These are phyloP conservation scores for Phyllotis vaccarum DNA, from an alignment of 2,797 vertebrate species.

Conservation along the genomic window DNA sequence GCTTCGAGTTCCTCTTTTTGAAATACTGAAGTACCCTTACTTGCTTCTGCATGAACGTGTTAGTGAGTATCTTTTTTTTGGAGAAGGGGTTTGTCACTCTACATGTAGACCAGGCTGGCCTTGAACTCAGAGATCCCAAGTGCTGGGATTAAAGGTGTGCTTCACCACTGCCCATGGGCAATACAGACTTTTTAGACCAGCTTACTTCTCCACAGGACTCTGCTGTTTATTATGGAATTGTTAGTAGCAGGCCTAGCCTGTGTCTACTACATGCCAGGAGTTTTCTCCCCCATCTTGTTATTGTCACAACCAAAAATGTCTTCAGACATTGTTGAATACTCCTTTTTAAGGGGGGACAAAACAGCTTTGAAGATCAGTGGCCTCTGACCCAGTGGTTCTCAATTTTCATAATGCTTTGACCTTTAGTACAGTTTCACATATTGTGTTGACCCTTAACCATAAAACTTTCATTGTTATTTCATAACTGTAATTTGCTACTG, in stretches of 20 bases:
- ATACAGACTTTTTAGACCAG: background rate
- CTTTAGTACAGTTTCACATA: background rate
- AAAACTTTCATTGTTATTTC: background rate
- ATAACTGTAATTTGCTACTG: background rate
- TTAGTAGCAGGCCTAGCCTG: background rate
- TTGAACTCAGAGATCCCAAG: background rate
- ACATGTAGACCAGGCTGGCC: background rate
- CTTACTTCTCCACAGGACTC: background rate
- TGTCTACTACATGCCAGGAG: background rate
- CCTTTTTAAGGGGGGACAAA: background rate
- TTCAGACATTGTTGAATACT: background rate
- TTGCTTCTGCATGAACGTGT: conserved; percentile 88
- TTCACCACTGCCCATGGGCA: background rate
- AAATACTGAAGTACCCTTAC: conserved; percentile 92
- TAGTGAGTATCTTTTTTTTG: conserved; percentile 87
- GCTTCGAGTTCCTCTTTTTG: conserved; percentile 89
- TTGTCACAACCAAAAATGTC: background rate
- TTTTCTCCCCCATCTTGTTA: accelerated
- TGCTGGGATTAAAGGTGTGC: background rate
- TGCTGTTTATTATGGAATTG: background rate
- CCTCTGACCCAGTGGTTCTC: background rate
- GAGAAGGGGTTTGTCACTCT: background rate
- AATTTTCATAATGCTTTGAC: background rate
- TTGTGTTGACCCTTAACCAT: background rate
- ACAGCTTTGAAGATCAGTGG: background rate